Evolutionary conservation across 1,140 invertebrate species (phyloP).

Genomic region (Magallana ariakensis): DNA sequence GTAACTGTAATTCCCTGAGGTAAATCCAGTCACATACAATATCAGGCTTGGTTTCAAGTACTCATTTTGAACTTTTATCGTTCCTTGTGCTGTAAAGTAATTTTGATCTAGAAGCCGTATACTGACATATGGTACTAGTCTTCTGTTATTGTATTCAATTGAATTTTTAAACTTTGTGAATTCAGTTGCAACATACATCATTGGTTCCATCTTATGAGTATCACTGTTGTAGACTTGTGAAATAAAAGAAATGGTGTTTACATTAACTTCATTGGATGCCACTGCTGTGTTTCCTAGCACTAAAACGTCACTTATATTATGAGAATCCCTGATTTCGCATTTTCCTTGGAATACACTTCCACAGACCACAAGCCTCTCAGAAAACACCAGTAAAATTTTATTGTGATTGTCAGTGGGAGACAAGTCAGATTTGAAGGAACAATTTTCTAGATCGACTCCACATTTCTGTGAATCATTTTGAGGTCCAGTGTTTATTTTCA

Average conservation of each 20-base stretch:
- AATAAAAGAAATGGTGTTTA: constrained; percentile 97
- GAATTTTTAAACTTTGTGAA: constrained; percentile 58
- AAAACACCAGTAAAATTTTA: constrained; percentile 92
- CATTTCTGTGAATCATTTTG: constrained; percentile 68
- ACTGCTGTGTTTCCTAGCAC: constrained; percentile 90
- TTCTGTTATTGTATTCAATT: constrained; percentile 13
- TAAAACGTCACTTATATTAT: constrained; percentile 90
- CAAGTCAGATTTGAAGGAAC: constrained; percentile 84
- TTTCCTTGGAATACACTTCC: constrained; percentile 93
- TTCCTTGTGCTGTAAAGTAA: constrained; percentile 44
- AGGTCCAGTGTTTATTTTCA: constrained; percentile 86
- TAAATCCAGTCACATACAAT: constrained; percentile 45
- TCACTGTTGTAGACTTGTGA: constrained; percentile 84
- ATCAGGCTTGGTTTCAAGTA: constrained; percentile 39
- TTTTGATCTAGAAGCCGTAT: constrained; percentile 57
- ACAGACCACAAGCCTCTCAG: constrained; percentile 94
- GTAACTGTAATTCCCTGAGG: constrained; percentile 44
- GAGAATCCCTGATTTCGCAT: constrained; percentile 91
- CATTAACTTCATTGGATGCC: constrained; percentile 94
- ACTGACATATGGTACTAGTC: constrained; percentile 48
- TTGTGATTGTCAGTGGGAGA: constrained; percentile 95
- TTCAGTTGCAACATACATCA: constrained; percentile 31
- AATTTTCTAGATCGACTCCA: constrained; percentile 42
- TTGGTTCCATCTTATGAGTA: constrained; percentile 64
- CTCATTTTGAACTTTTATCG: constrained; percentile 46